Base-by-base conservation (phyloP, 2,888 invertebrate genomes). In the Apeira syringaria region DNA sequence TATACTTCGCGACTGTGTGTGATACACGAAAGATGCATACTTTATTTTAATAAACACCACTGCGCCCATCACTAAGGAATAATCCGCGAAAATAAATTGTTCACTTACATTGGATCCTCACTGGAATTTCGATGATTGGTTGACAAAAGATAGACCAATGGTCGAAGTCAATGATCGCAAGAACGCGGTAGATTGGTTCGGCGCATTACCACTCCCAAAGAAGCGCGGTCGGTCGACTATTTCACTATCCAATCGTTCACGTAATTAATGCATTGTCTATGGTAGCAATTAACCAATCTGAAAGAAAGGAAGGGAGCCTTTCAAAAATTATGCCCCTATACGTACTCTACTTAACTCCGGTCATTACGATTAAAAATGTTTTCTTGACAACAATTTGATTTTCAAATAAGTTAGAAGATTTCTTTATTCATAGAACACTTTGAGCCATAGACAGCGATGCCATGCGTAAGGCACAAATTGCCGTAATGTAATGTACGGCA, bases 71-170 rank as follows among this genome's bases (percentile, higher is more conserved):
- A 43, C 60, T 56, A 68, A 58, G 60, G 59, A 72, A 73, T 77
- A 77, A 70, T 83, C 68, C 69, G 64, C 64, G 76, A 80, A 82
- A 74, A 71, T 72, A 68, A 76, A 77, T 78, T 79, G 80, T 73
- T 75, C 80, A 89, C 88, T 89, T 89, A 89, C 89, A 86, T 83
- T 82, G 81, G 76, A 70, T 80, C 74, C 81, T 88, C 79, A 82
- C 93, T 93, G 93, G 93, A 94, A 93, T 94, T 93, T 92, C 94
- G 92, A 94, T 95, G 95, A 95, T 96, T 96, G 96, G 95, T 94
- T 94, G 94, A 93, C 93, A 92, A 93, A 93, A 91, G 92, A 92
- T 94, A 94, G 94, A 94, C 94, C 94, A 94, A 94, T 94, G 94
- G 94, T 91, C 94, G 94, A 92, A 93, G 94, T 94, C 91, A 91